These are phyloP conservation scores for Helicoverpa assulta DNA, from an alignment of 2,888 invertebrate species.

Conservation along the genomic window DNA sequence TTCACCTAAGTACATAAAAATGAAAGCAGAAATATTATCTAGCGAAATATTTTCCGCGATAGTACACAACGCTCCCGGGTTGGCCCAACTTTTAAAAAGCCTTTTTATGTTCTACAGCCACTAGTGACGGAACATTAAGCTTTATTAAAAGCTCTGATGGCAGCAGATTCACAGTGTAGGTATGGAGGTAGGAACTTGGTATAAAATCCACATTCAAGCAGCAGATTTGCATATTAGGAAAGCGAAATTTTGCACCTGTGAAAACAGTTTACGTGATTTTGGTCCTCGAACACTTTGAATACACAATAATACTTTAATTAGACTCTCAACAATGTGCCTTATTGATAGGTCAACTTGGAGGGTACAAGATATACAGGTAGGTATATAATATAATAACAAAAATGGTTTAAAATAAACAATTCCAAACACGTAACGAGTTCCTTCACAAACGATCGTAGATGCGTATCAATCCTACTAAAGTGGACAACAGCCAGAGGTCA, in stretches of 20 bases:
- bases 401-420: neutral
- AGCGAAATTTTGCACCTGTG: neutral
- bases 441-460: neutral
- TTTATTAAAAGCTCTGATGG: constrained; percentile 23
- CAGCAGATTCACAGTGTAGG: neutral
- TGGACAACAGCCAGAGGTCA: neutral
- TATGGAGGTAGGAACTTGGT: neutral
- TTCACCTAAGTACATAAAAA: constrained; percentile 3
- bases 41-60: neutral
- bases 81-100: constrained; percentile 17
- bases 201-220: neutral
- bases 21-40: neutral
- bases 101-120: constrained; percentile 19
- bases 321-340: too few species aligned
- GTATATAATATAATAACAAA: too few species aligned
- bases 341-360: too few species aligned
- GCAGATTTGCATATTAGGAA: neutral
- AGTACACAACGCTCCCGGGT: neutral
- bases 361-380: too few species aligned
- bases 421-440: neutral
- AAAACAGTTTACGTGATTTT: too few species aligned
- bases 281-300: too few species aligned
- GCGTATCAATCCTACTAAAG: neutral
- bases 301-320: too few species aligned
- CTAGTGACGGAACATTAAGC: constrained; percentile 14